Evolutionary conservation across 1,140 invertebrate genomes (phyloP).

Genomic region (Uloborus diversus): DNA sequence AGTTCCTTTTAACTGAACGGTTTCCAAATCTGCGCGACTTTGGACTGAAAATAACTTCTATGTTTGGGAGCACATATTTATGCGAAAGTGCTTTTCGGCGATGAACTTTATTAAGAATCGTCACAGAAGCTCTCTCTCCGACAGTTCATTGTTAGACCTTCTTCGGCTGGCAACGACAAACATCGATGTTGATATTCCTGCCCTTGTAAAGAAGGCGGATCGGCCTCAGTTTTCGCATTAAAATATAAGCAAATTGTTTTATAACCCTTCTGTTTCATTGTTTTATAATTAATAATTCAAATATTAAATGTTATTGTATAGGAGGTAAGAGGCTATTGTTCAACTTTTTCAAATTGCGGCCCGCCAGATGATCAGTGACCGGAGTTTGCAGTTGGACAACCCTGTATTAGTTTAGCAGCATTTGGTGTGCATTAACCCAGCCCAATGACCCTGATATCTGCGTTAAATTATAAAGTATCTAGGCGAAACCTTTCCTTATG

Average conservation of each 20-base stretch:
- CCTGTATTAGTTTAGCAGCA: too few species aligned
- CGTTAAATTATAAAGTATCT: too few species aligned
- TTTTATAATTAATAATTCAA: neutral
- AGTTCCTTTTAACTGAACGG: neutral
- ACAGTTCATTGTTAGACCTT: too few species aligned
- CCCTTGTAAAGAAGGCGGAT: neutral
- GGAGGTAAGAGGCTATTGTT: too few species aligned
- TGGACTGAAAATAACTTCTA: neutral
- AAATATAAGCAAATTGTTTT: neutral
- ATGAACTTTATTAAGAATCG: neutral
- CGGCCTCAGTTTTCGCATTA: neutral
- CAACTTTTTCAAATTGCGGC: too few species aligned
- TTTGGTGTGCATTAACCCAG: too few species aligned
- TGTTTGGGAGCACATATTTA: neutral
- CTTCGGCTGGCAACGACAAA: neutral
- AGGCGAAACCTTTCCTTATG: too few species aligned
- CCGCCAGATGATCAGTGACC: too few species aligned
- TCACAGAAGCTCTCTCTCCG: neutral
- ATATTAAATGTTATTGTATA: too few species aligned
- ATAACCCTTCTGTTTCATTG: neutral
- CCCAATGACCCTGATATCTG: too few species aligned
- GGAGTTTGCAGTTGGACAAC: too few species aligned
- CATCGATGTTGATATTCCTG: neutral
- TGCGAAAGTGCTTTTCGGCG: neutral
- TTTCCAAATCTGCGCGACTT: neutral